Conservation (phyloP, 2,113 vertebrate species). For the Dicerorhinus sumatrensis region DNA sequence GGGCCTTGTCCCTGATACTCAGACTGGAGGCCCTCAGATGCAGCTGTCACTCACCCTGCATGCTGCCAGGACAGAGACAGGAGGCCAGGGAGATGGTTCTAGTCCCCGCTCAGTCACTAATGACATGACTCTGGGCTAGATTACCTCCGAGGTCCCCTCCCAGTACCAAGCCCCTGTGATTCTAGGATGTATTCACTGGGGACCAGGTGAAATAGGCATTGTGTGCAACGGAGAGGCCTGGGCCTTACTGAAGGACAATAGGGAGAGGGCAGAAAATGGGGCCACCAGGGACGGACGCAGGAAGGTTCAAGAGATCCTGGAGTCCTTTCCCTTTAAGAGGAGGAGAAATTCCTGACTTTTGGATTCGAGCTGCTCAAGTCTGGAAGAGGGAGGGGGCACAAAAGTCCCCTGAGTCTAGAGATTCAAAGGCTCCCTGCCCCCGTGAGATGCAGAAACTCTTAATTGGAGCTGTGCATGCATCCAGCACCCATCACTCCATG, state of each 20-base stretch:
- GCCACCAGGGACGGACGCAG: rapidly evolving
- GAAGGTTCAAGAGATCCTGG: not conserved
- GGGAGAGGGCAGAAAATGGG: not conserved
- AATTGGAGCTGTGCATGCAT: slow-evolving; percentile 74
- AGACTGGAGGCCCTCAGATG: no score
- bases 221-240: not conserved
- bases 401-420: slow-evolving; percentile 60
- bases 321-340: slow-evolving; percentile 68
- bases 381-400: not conserved
- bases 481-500: slow-evolving; percentile 59
- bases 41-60: not conserved
- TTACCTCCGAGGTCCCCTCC: not conserved
- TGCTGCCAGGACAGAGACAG: not conserved
- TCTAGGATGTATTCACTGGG: not conserved
- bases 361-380: not conserved
- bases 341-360: slow-evolving; percentile 4
- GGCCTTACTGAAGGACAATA: not conserved
- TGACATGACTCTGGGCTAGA: not conserved
- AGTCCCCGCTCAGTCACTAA: not conserved
- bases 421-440: slow-evolving; percentile 61
- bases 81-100: slow-evolving; percentile 16
- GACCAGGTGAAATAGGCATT: not conserved
- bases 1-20: no score
- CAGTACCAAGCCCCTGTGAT: not conserved
- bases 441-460: slow-evolving; percentile 70